A percentile compares a stretch with the other conserved stretches of the same genome.
phyloP scores from a whole-genome alignment of 2,113 vertebrate species.

The Haemorhous mexicanus region DNA sequence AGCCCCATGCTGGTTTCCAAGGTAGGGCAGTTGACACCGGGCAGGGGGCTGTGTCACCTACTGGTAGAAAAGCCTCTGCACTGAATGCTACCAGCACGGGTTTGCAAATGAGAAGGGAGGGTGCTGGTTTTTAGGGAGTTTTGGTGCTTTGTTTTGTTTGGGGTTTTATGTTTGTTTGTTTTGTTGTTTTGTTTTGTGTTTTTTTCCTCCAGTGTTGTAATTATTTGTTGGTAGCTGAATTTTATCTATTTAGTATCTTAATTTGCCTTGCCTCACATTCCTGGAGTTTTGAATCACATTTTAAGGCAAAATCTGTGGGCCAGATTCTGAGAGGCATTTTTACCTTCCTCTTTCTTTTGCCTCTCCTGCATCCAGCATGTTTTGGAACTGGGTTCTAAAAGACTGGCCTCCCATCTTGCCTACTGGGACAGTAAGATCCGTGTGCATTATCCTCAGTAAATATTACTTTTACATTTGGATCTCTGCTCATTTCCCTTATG shows the following conservation, averaged over 20 bases:
- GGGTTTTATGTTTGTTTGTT: neutral
- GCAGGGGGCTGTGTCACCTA: neutral
- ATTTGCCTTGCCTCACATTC: neutral
- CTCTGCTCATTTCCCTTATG: constrained; percentile 34
- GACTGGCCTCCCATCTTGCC: constrained; percentile 23
- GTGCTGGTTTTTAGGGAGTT: neutral
- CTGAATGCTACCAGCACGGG: fast-evolving
- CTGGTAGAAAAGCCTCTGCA: neutral
- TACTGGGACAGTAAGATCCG: constrained; percentile 1
- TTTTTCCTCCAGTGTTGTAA: fast-evolving
- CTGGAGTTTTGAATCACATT: neutral
- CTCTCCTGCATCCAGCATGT: neutral
- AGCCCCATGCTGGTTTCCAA: neutral
- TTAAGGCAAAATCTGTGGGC: neutral
- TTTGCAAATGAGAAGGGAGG: neutral
- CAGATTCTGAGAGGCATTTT: neutral
- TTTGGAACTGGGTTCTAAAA: neutral
- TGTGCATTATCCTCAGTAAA: constrained; percentile 21
- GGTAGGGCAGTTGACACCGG: too few species aligned
- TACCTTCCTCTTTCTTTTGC: neutral
- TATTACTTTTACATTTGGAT: constrained; percentile 34
- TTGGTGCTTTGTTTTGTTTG: neutral
- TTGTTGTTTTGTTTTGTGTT: neutral
- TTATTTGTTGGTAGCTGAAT: neutral
- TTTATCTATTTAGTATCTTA: neutral